Percentiles rank a stretch among this genome's conserved stretches.
phyloP scores from a whole-genome alignment of 2,113 vertebrate species.

The Coptodon rendalli region DNA sequence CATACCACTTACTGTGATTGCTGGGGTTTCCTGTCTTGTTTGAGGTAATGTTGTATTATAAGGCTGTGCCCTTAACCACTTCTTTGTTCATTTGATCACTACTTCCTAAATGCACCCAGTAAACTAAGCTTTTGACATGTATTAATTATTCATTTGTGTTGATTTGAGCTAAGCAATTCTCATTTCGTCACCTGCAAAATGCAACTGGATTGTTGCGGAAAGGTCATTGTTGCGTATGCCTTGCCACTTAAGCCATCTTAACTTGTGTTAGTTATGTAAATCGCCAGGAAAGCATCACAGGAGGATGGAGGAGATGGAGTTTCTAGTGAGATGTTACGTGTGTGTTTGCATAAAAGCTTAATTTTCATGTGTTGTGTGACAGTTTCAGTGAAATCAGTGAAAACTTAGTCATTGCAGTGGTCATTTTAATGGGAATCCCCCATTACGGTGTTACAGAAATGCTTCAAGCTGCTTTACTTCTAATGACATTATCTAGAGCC shows the following conservation, averaged over 20 bases:
- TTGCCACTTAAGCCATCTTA: neutral
- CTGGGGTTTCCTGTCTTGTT: neutral
- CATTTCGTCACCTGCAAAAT: neutral
- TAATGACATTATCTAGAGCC: slow-evolving; percentile 56
- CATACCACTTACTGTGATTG: neutral
- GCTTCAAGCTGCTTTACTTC: slow-evolving; percentile 44
- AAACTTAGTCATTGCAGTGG: neutral
- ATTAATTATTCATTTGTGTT: neutral
- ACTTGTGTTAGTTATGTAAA: neutral
- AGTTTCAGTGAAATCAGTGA: neutral
- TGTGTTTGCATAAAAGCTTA: neutral
- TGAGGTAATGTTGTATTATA: neutral
- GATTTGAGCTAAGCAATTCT: neutral
- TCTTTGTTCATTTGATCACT: neutral
- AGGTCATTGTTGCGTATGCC: neutral
- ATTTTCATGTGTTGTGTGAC: neutral
- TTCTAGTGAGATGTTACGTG: neutral
- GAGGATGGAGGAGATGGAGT: neutral
- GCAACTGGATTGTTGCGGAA: neutral
- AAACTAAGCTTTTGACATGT: neutral
- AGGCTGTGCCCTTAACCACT: neutral
- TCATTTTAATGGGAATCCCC: slow-evolving; percentile 44
- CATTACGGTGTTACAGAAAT: slow-evolving; percentile 1
- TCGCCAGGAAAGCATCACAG: neutral
- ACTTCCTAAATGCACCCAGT: neutral